Conservation (phyloP, 2,113 vertebrate genomes). For the Anolis carolinensis region DNA sequence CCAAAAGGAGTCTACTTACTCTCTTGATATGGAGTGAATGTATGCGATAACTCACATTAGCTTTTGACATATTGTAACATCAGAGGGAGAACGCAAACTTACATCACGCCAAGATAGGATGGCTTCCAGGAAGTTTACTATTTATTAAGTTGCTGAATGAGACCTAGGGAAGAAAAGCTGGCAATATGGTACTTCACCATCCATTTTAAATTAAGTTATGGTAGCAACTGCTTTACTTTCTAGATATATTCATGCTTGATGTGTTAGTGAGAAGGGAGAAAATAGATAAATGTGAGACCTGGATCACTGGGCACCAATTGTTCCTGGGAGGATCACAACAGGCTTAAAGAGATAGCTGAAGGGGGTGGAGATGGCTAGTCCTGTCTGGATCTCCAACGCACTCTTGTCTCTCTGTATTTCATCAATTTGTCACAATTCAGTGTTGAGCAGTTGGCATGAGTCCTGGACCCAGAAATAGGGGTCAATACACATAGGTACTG, state of each 20-base stretch:
- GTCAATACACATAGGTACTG: too few relatives aligned
- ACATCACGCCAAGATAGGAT: slow-evolving; percentile 18
- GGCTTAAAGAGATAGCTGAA: too few relatives aligned
- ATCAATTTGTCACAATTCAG: too few relatives aligned
- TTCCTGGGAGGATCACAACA: too few relatives aligned
- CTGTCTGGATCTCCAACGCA: too few relatives aligned
- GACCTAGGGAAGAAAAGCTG: neutral
- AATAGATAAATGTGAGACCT: neutral
- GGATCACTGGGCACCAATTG: too few relatives aligned
- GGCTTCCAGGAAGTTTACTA: neutral
- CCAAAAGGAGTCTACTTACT: neutral
- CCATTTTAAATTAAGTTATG: neutral
- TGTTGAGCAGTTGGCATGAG: too few relatives aligned
- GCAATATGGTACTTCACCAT: neutral
- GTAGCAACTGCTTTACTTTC: neutral
- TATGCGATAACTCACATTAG: slow-evolving; percentile 36
- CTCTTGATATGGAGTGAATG: slow-evolving; percentile 31
- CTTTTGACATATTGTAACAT: slow-evolving; percentile 9
- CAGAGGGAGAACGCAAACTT: neutral
- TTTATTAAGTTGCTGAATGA: neutral
- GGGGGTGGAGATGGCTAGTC: too few relatives aligned
- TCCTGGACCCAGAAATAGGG: too few relatives aligned
- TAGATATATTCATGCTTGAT: neutral
- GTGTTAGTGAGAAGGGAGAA: neutral
- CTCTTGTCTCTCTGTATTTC: too few relatives aligned